Percentiles rank a stretch among this genome's conserved stretches.
These are phyloP conservation scores for Therioaphis trifolii DNA, from an alignment of 2,888 invertebrate species.

Conservation along the genomic window DNA sequence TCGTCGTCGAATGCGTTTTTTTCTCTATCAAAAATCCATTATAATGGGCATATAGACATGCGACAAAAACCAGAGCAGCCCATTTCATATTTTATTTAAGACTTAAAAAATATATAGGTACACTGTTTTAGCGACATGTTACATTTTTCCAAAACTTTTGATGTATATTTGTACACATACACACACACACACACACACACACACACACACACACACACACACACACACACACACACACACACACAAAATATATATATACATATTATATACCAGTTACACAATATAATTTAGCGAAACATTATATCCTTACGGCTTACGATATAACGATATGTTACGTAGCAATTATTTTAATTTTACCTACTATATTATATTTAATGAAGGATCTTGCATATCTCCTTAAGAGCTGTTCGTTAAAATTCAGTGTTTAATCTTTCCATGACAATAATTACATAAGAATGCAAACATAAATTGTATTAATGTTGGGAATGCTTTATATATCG, in stretches of 20 bases:
- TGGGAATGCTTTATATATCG: too few relatives aligned
- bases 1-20: conserved; percentile 46
- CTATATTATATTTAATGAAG: too few relatives aligned
- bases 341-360: too few relatives aligned
- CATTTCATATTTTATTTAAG: conserved; percentile 54
- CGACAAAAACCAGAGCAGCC: conserved; percentile 45
- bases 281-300: conserved; percentile 21
- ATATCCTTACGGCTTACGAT: conserved; percentile 35
- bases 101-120: conserved; percentile 29
- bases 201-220: too few relatives aligned
- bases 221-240: too few relatives aligned
- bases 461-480: too few relatives aligned
- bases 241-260: too few relatives aligned
- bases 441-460: too few relatives aligned
- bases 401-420: background rate
- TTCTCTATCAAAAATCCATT: conserved; percentile 54
- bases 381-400: too few relatives aligned
- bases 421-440: background rate
- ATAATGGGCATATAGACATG: conserved; percentile 45
- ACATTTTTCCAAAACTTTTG: conserved; percentile 38
- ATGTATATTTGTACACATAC: background rate
- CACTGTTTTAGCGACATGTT: conserved; percentile 32
- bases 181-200: too few relatives aligned
- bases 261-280: too few relatives aligned
- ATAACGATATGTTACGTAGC: too few relatives aligned